These are phyloP conservation scores for Lutjanus erythropterus DNA, from an alignment of 2,113 vertebrate genomes.

Conservation along the genomic window DNA sequence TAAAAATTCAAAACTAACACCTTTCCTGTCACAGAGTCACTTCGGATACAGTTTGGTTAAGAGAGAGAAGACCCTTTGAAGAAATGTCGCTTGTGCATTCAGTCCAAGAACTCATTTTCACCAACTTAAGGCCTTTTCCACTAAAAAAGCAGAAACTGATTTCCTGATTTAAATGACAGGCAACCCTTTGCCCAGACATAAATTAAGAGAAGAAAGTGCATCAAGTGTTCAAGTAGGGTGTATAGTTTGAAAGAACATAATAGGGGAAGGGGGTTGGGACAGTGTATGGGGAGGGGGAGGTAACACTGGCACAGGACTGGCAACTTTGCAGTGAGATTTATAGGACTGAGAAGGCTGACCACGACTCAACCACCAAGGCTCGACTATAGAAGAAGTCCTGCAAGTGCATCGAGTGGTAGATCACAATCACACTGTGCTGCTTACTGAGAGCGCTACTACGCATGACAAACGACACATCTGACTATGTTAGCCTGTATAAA, in stretches of 20 bases:
- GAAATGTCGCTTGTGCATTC: constrained; percentile 49
- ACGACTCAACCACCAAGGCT: constrained; percentile 15
- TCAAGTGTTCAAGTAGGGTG: constrained; percentile 96
- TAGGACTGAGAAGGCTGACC: constrained; percentile 36
- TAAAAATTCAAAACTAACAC: constrained; percentile 74
- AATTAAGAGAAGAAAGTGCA: constrained; percentile 94
- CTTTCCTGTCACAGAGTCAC: constrained; percentile 78
- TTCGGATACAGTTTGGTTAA: constrained; percentile 73
- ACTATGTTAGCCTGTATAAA: constrained; percentile 44
- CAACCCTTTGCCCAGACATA: constrained; percentile 69
- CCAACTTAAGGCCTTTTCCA: constrained; percentile 66
- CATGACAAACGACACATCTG: constrained; percentile 27
- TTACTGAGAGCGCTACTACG: constrained; percentile 28
- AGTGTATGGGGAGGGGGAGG: constrained; percentile 22
- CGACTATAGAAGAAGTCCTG: constrained; percentile 10
- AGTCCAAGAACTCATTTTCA: constrained; percentile 54
- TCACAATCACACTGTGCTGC: constrained; percentile 44
- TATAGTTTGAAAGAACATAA: constrained; percentile 82
- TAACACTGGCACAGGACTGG: constrained; percentile 68
- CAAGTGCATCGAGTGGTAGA: constrained; percentile 34
- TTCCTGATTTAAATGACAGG: constrained; percentile 79
- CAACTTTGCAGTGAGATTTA: constrained; percentile 27
- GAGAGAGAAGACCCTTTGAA: constrained; percentile 31
- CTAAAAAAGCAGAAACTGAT: constrained; percentile 57
- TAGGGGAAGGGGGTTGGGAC: constrained; percentile 40